A percentile compares a stretch with the other conserved stretches of the same genome.
phyloP scores from a whole-genome alignment of 2,797 vertebrate species.

The Hydrolagus colliei region DNA sequence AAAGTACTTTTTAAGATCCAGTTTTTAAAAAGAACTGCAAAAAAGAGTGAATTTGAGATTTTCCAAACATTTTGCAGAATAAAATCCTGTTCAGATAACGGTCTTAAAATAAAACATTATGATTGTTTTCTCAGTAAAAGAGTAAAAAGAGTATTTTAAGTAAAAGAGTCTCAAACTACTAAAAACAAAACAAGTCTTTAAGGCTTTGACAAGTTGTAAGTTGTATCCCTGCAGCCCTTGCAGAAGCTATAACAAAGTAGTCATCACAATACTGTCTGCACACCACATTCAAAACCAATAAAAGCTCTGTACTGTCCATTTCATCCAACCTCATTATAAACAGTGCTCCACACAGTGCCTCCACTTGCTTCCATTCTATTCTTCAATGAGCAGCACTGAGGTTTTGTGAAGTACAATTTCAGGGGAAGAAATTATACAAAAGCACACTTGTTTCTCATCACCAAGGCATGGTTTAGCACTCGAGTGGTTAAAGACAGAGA shows the following conservation, averaged over 20 bases:
- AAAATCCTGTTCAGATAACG: too few relatives aligned
- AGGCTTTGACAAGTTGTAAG: neutral
- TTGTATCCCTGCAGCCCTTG: neutral
- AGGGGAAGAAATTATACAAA: neutral
- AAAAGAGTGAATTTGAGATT: too few relatives aligned
- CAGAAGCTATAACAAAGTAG: neutral
- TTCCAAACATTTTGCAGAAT: too few relatives aligned
- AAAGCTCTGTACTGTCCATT: neutral
- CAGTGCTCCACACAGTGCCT: neutral
- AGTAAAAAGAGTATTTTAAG: too few relatives aligned
- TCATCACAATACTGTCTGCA: neutral
- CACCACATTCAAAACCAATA: neutral
- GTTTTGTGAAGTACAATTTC: neutral
- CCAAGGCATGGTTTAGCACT: neutral
- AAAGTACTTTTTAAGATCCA: too few relatives aligned
- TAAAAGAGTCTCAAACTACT: neutral
- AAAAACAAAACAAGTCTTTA: neutral
- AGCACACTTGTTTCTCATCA: neutral
- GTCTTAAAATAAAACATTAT: too few relatives aligned
- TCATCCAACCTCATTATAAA: neutral
- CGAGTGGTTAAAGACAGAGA: neutral
- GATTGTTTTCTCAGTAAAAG: too few relatives aligned
- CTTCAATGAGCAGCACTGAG: neutral
- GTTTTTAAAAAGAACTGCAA: too few relatives aligned
- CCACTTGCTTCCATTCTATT: too few relatives aligned